These are phyloP conservation scores for Melieria picta DNA, from an alignment of 2,888 invertebrate genomes.

Conservation along the genomic window DNA sequence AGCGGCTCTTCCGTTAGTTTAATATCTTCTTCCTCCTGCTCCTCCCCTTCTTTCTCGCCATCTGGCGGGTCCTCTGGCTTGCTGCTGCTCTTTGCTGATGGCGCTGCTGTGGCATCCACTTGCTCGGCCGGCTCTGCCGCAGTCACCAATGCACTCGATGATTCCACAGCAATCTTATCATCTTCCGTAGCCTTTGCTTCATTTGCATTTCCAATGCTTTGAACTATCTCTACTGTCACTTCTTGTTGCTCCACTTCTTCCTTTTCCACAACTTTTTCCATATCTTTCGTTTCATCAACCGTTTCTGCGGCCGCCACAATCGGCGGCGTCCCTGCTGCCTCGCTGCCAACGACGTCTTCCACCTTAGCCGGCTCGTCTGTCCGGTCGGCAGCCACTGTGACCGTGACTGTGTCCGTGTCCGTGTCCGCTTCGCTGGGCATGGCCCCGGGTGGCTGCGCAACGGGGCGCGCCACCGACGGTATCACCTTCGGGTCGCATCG, in stretches of 20 bases:
- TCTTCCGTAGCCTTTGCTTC: too few relatives aligned
- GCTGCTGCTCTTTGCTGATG: neutral
- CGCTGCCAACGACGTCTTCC: too few relatives aligned
- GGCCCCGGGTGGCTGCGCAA: neutral
- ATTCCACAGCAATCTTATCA: neutral
- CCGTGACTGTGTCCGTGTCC: neutral
- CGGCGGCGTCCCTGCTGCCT: too few relatives aligned
- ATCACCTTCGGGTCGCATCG: too few relatives aligned
- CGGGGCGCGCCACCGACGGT: too few relatives aligned
- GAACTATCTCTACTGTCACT: conserved; percentile 10
- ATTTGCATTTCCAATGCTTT: neutral
- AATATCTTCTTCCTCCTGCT: neutral
- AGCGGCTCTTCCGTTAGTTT: neutral
- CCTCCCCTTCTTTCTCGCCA: neutral
- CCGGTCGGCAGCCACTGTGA: too few relatives aligned
- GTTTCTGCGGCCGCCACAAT: too few relatives aligned
- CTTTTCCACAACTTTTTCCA: neutral
- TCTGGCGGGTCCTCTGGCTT: neutral
- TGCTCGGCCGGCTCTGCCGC: conserved; percentile 5
- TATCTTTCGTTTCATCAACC: neutral
- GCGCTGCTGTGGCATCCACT: too few relatives aligned
- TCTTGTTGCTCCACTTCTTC: neutral
- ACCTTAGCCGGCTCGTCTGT: too few relatives aligned
- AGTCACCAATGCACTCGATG: conserved; percentile 10
- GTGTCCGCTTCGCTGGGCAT: neutral